A percentile compares a stretch with the other conserved stretches of the same genome.
Evolutionary conservation across 2,797 vertebrate species (phyloP).

Genomic region (Tapera naevia): DNA sequence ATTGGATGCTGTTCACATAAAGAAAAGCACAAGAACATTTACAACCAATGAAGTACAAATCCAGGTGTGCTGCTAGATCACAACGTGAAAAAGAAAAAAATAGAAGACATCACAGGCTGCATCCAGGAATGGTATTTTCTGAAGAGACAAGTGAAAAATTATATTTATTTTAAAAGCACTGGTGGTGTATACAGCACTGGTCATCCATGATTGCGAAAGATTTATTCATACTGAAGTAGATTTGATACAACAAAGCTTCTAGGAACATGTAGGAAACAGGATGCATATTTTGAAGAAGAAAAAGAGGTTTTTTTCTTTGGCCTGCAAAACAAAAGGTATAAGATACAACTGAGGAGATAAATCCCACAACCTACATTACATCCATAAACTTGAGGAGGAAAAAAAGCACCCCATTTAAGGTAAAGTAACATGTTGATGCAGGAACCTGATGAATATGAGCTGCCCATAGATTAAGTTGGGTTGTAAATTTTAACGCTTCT

Average conservation of each 20-base stretch:
- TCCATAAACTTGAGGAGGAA: background rate
- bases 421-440: background rate
- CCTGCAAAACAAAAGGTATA: background rate
- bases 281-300: background rate
- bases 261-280: background rate
- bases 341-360: background rate
- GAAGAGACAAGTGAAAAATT: background rate
- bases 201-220: background rate
- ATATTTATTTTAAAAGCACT: background rate
- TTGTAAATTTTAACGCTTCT: conserved; percentile 2
- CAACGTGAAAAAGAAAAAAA: background rate
- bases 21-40: background rate
- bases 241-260: background rate
- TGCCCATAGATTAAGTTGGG: background rate
- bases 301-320: background rate
- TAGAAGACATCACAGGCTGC: background rate
- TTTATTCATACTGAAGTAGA: background rate
- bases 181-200: background rate
- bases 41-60: background rate
- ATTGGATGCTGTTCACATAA: background rate
- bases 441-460: conserved; percentile 14
- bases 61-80: background rate
- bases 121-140: background rate
- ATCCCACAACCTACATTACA: background rate
- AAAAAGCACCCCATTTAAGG: background rate